phyloP scores from a whole-genome alignment of 1,140 invertebrate species.

The Stegodyphus dumicola region DNA sequence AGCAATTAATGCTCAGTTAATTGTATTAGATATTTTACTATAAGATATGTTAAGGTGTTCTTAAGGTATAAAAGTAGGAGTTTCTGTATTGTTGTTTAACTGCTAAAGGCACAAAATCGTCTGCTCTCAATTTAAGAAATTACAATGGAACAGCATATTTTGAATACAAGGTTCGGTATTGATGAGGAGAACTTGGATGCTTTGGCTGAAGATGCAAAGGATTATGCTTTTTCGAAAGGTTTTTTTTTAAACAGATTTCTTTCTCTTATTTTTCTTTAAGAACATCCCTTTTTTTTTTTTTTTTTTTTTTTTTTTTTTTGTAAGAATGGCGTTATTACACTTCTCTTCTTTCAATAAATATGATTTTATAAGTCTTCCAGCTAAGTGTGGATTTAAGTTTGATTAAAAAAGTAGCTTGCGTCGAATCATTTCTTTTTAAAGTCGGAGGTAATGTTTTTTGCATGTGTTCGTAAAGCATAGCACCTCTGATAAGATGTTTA shows the following conservation, averaged over 20 bases:
- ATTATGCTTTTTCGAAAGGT: slow-evolving; percentile 37
- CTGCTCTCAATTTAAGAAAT: neutral
- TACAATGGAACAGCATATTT: neutral
- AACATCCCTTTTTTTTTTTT: neutral
- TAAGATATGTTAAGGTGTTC: too few species aligned
- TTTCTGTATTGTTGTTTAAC: neutral
- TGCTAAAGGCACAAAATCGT: neutral
- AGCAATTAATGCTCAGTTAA: too few species aligned
- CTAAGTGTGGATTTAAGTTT: neutral
- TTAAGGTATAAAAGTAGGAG: too few species aligned
- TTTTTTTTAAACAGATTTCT: neutral
- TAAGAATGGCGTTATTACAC: neutral
- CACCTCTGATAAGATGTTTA: too few species aligned
- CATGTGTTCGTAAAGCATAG: too few species aligned
- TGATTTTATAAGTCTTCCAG: too few species aligned
- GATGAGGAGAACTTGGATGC: slow-evolving; percentile 15
- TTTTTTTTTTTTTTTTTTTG: neutral
- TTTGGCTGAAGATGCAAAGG: slow-evolving; percentile 29
- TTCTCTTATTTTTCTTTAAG: neutral
- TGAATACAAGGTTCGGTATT: neutral
- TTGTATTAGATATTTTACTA: too few species aligned
- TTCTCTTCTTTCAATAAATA: too few species aligned
- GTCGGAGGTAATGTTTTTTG: too few species aligned
- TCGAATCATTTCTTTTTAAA: neutral
- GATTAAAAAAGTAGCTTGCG: neutral